Evolutionary conservation across 2,797 vertebrate species (phyloP).

Genomic region (Propithecus perrieri): DNA sequence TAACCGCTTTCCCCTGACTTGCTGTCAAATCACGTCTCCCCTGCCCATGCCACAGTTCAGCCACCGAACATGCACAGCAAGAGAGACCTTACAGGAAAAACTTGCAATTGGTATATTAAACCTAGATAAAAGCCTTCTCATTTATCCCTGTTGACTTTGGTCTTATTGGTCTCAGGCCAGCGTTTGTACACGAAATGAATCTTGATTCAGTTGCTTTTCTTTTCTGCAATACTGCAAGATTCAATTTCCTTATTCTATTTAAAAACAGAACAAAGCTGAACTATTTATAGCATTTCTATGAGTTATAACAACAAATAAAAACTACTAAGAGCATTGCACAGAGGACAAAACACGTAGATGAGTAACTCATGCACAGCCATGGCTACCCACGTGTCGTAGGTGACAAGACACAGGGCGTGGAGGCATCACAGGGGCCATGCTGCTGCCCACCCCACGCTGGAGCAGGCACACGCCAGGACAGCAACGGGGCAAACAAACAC

Average conservation of each 20-base stretch:
- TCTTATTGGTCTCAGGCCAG: background rate
- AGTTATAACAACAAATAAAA: background rate
- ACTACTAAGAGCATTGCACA: fast-evolving
- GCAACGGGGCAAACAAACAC: background rate
- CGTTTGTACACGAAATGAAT: fast-evolving
- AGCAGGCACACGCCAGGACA: fast-evolving
- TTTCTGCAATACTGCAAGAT: background rate
- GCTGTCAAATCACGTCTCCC: background rate
- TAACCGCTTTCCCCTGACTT: fast-evolving
- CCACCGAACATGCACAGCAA: fast-evolving
- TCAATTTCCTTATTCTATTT: background rate
- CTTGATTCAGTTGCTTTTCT: fast-evolving
- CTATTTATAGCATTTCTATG: background rate
- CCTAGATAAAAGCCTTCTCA: fast-evolving
- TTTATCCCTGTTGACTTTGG: fast-evolving
- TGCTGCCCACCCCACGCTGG: fast-evolving
- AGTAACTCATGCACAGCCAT: fast-evolving
- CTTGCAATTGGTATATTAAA: fast-evolving
- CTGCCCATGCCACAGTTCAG: fast-evolving
- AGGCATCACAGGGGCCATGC: fast-evolving
- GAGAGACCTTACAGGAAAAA: fast-evolving
- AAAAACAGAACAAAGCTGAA: background rate
- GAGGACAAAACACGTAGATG: fast-evolving
- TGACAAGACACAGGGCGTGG: fast-evolving
- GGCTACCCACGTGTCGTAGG: fast-evolving